Conservation (phyloP, 2,797 vertebrate genomes). For the Trichosurus vulpecula region DNA sequence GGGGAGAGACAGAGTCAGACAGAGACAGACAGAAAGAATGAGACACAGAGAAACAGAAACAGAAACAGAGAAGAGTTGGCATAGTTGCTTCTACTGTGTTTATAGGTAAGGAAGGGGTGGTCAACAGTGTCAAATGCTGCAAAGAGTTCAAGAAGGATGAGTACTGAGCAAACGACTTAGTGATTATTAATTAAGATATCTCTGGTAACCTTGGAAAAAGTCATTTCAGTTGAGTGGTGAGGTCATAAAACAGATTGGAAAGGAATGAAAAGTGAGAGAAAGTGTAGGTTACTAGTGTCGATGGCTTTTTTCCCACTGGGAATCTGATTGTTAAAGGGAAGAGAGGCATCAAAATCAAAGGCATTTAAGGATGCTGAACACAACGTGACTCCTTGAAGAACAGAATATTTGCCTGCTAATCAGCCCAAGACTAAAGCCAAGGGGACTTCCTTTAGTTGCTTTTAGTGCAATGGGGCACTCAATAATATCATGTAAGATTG, state of each 20-base stretch:
- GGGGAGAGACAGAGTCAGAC: no score
- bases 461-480: background rate
- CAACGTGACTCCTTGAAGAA: background rate
- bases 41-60: no score
- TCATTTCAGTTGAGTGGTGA: background rate
- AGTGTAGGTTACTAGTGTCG: background rate
- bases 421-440: background rate
- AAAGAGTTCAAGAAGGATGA: background rate
- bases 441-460: background rate
- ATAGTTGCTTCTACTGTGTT: background rate
- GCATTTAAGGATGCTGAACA: background rate
- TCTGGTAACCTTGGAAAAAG: background rate
- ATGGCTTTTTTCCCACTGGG: background rate
- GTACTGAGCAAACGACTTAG: background rate
- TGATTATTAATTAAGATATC: background rate
- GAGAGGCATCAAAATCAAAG: background rate
- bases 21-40: no score
- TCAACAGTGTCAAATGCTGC: background rate
- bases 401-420: background rate
- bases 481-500: background rate
- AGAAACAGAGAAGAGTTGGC: no score
- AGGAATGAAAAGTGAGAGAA: background rate
- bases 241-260: background rate
- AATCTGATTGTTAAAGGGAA: background rate
- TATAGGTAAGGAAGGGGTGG: background rate